Conservation (phyloP, 2,797 vertebrate species). For the Leptoclinus maculatus region DNA sequence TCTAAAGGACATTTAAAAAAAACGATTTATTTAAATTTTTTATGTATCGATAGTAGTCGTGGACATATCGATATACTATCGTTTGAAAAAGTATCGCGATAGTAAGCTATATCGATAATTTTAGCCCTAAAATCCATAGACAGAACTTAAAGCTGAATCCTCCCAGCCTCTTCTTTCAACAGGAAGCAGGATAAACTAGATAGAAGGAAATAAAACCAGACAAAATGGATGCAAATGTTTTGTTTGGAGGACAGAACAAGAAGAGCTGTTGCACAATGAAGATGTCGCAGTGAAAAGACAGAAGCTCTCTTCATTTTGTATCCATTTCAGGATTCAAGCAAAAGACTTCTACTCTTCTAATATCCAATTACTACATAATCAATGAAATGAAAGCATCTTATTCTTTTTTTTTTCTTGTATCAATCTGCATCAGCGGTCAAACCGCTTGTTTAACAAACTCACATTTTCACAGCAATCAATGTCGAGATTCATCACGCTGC, state of each 20-base stretch:
- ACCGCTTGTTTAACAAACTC: neutral
- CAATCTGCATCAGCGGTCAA: conserved; percentile 3
- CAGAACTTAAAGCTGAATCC: conserved; percentile 57
- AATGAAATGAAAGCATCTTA: neutral
- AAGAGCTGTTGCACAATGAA: no score
- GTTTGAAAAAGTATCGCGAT: no score
- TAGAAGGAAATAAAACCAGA: conserved; percentile 20
- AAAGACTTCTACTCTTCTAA: conserved; percentile 2
- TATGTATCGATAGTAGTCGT: no score
- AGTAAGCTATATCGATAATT: no score
- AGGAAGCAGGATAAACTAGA: conserved; percentile 49
- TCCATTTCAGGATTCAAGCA: neutral
- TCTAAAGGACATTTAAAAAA: no score
- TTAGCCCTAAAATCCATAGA: conserved; percentile 54
- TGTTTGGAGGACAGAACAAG: no score
- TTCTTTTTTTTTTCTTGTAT: neutral
- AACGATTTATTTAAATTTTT: no score
- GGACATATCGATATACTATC: no score
- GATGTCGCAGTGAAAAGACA: neutral
- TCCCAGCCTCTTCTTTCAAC: conserved; percentile 37
- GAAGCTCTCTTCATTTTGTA: conserved; percentile 5
- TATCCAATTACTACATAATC: neutral
- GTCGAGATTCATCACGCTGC: neutral
- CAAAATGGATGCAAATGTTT: conserved; percentile 29
- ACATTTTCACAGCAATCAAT: conserved; percentile 13